A percentile compares a stretch with the other conserved stretches of the same genome.
Evolutionary conservation across 2,888 invertebrate species (phyloP).

Genomic region (Cheilosia variabilis): DNA sequence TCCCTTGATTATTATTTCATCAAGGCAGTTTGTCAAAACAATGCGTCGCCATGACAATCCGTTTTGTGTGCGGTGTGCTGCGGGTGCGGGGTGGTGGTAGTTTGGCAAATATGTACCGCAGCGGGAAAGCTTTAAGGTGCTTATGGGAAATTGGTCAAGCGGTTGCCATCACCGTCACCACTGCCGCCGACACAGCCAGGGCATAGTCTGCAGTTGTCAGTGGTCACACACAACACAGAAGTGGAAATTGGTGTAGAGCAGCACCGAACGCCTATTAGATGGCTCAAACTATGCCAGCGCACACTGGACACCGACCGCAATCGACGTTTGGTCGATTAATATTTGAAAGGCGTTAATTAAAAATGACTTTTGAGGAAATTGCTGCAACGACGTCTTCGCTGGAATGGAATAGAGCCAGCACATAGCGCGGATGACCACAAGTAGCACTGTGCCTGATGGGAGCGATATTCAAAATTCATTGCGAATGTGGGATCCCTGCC

Average conservation of each 20-base stretch:
- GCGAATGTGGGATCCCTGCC: constrained; percentile 49
- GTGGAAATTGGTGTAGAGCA: not conserved
- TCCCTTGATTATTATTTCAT: constrained; percentile 76
- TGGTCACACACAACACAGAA: constrained; percentile 24
- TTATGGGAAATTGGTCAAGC: constrained; percentile 67
- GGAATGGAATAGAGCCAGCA: not conserved
- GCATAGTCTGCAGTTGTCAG: constrained; percentile 43
- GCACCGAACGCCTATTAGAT: constrained; percentile 22
- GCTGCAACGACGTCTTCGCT: constrained; percentile 34
- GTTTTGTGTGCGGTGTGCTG: constrained; percentile 18
- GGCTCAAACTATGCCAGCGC: constrained; percentile 44
- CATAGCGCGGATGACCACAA: constrained; percentile 13
- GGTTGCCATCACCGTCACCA: constrained; percentile 33
- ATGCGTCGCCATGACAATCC: constrained; percentile 68
- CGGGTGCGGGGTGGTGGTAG: constrained; percentile 23
- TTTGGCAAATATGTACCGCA: constrained; percentile 46
- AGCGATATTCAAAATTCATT: constrained; percentile 66
- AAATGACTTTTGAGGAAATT: constrained; percentile 74
- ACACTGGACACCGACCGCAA: constrained; percentile 36
- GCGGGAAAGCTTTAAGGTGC: constrained; percentile 26
- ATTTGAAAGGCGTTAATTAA: constrained; percentile 76
- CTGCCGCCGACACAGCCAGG: constrained; percentile 23
- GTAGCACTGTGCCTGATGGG: constrained; percentile 19
- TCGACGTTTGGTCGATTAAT: constrained; percentile 73
- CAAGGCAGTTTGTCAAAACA: constrained; percentile 72